Conservation (phyloP, 2,113 vertebrate species). For the Chascanopsetta lugubris region DNA sequence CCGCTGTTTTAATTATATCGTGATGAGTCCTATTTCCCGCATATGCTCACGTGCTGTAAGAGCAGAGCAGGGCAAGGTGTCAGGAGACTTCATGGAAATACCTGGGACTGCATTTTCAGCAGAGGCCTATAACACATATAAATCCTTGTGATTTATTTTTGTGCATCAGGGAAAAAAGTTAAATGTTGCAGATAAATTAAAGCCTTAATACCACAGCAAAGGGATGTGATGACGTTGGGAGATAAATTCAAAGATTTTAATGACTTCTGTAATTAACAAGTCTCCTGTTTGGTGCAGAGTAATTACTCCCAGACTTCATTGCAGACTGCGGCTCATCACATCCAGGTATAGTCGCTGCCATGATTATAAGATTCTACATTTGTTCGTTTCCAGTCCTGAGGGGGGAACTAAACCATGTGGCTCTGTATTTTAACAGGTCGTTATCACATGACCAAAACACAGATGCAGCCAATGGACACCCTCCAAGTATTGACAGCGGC, state of each 20-base stretch:
- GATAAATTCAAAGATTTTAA: constrained; percentile 1
- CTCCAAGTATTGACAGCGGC: no score
- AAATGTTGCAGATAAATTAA: background rate
- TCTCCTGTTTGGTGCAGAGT: constrained; percentile 10
- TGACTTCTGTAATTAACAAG: constrained; percentile 12
- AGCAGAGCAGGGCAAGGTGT: no score
- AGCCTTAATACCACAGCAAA: background rate
- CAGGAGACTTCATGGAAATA: no score
- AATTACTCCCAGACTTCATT: background rate
- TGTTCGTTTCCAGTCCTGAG: background rate
- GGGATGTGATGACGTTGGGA: background rate
- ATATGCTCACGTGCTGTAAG: background rate
- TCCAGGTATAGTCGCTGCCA: background rate
- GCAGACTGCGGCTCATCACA: background rate
- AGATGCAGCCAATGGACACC: no score
- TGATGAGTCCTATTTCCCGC: background rate
- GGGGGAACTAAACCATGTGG: no score
- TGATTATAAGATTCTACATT: background rate
- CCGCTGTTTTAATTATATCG: background rate
- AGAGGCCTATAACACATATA: background rate
- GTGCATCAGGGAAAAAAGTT: background rate
- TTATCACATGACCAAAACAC: no score
- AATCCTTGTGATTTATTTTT: background rate
- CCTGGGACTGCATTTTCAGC: background rate
- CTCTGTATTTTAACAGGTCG: no score